Percentiles rank a stretch among this genome's conserved stretches.
phyloP scores from a whole-genome alignment of 1,140 invertebrate species.

The Ruditapes philippinarum region DNA sequence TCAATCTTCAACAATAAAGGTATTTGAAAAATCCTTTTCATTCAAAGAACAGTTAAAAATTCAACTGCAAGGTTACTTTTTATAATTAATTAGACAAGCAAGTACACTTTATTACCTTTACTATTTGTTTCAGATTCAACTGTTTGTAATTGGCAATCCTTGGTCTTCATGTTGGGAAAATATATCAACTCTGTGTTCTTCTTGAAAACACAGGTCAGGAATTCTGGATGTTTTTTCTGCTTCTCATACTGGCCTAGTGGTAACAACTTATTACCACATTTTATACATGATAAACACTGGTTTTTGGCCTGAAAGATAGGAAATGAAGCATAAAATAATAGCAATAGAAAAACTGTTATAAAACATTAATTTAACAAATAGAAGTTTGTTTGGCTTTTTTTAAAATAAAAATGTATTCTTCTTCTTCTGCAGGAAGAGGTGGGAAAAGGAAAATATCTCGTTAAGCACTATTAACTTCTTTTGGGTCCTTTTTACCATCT shows the following conservation, averaged over 20 bases:
- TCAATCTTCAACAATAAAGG: not conserved
- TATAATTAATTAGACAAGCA: too few relatives aligned
- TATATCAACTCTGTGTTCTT: slow-evolving; percentile 42
- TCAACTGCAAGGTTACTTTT: too few relatives aligned
- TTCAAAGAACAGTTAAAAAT: not conserved
- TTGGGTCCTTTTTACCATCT: too few relatives aligned
- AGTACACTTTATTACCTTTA: too few relatives aligned
- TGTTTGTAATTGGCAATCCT: not conserved
- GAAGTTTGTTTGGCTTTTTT: too few relatives aligned
- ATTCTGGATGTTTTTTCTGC: slow-evolving; percentile 28
- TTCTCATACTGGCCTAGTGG: not conserved
- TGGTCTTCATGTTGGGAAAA: not conserved
- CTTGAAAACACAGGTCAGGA: slow-evolving; percentile 1
- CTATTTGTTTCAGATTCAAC: not conserved
- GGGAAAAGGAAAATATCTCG: too few relatives aligned
- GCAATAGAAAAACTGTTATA: too few relatives aligned
- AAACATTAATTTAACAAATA: too few relatives aligned
- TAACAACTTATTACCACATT: slow-evolving; percentile 11
- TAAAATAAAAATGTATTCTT: too few relatives aligned
- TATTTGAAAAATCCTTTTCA: not conserved
- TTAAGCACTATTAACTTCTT: too few relatives aligned
- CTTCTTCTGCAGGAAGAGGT: too few relatives aligned
- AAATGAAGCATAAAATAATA: too few relatives aligned
- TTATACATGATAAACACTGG: not conserved
- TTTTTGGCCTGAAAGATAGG: not conserved